Conservation (phyloP, 2,888 invertebrate species). For the Hipparchia semele region DNA sequence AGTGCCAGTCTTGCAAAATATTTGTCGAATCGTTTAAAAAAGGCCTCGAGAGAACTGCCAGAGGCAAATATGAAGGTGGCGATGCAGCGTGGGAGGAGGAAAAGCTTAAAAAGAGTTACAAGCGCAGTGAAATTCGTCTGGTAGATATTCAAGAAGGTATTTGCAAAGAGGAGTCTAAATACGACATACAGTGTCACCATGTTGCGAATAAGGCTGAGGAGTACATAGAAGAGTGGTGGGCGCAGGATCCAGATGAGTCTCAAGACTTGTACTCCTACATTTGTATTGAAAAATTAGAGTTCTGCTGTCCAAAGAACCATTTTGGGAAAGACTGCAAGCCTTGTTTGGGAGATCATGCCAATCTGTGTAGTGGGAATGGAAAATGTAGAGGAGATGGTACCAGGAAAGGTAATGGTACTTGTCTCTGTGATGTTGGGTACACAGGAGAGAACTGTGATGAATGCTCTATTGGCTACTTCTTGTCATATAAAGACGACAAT, state of each 20-base stretch:
- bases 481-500: conserved; percentile 87
- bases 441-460: conserved; percentile 88
- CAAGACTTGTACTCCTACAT: conserved; percentile 83
- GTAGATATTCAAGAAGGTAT: conserved; percentile 95
- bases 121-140: conserved; percentile 93
- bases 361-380: conserved; percentile 92
- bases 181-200: conserved; percentile 91
- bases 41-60: conserved; percentile 91
- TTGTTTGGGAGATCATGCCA: conserved; percentile 89
- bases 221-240: conserved; percentile 95
- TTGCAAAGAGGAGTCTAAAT: conserved; percentile 89
- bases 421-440: conserved; percentile 93
- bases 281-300: conserved; percentile 89
- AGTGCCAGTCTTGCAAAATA: conserved; percentile 90
- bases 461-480: conserved; percentile 90
- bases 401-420: conserved; percentile 95
- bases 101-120: conserved; percentile 90
- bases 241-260: conserved; percentile 75
- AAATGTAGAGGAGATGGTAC: conserved; percentile 93
- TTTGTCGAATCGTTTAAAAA: conserved; percentile 90
- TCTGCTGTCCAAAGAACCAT: conserved; percentile 93
- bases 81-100: conserved; percentile 97
- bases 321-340: conserved; percentile 92
- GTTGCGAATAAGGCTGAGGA: conserved; percentile 93
- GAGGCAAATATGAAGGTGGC: conserved; percentile 96